These are phyloP conservation scores for Agrenia bidenticulata DNA, from an alignment of 2,888 invertebrate genomes.

Conservation along the genomic window DNA sequence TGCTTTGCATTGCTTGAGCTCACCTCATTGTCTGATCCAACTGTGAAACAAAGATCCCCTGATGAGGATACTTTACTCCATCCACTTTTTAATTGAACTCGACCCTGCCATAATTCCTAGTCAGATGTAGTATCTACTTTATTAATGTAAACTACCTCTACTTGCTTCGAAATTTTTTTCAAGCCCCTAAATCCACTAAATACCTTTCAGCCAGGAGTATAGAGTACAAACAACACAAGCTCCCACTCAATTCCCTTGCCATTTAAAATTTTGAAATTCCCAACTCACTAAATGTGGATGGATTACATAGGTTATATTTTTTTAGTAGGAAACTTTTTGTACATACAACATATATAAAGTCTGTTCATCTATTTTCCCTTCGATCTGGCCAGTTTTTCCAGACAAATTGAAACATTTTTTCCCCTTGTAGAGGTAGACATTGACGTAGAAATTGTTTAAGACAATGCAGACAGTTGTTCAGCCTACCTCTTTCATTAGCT, in stretches of 20 bases:
- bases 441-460: constrained; percentile 14
- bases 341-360: too few relatives aligned
- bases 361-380: too few relatives aligned
- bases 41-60: constrained; percentile 52
- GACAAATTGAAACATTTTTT: constrained; percentile 14
- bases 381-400: not conserved
- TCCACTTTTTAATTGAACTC: constrained; percentile 51
- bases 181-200: too few relatives aligned
- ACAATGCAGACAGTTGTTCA: constrained; percentile 16
- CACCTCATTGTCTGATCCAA: constrained; percentile 36
- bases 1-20: constrained; percentile 22
- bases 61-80: constrained; percentile 45
- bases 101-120: constrained; percentile 27
- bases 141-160: constrained; percentile 14
- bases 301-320: too few relatives aligned
- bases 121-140: not conserved
- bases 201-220: too few relatives aligned
- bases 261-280: too few relatives aligned
- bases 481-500: constrained; percentile 15
- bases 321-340: too few relatives aligned
- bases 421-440: constrained; percentile 1
- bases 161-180: too few relatives aligned
- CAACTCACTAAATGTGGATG: too few relatives aligned
- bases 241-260: too few relatives aligned
- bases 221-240: too few relatives aligned